Percentiles rank a stretch among this genome's conserved stretches.
Evolutionary conservation across 2,113 vertebrate genomes (phyloP).

Genomic region (human (Homo sapiens)): DNA sequence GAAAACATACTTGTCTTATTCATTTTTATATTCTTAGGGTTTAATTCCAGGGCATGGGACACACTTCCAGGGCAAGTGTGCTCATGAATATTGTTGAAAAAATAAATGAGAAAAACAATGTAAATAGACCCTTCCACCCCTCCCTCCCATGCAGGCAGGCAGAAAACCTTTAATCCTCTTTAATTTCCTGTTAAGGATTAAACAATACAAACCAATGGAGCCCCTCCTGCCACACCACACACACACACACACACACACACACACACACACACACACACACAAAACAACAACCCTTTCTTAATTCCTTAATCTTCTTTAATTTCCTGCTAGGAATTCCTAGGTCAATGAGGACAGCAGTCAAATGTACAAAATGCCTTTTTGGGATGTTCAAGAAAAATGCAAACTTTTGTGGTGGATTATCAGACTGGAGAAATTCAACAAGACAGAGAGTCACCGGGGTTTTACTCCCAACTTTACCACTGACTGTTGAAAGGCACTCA

Average conservation of each 20-base stretch:
- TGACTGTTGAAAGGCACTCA: constrained; percentile 39
- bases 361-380: constrained; percentile 6
- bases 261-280: neutral
- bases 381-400: neutral
- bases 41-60: neutral
- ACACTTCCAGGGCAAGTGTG: neutral
- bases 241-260: neutral
- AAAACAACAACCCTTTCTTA: neutral
- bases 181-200: constrained; percentile 45
- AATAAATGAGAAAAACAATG: constrained; percentile 3
- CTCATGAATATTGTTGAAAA: constrained; percentile 21
- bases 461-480: constrained; percentile 13
- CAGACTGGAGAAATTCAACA: neutral
- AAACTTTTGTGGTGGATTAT: neutral
- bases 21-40: neutral
- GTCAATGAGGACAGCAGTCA: neutral
- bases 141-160: neutral
- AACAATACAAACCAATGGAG: neutral
- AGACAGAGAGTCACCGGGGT: neutral
- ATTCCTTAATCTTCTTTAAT: constrained; percentile 47
- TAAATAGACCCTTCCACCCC: neutral
- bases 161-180: neutral
- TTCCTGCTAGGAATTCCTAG: constrained; percentile 32
- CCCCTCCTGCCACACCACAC: no score
- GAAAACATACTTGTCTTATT: neutral